Evolutionary conservation across 2,888 invertebrate genomes (phyloP).

Genomic region (Xylocampa areola): DNA sequence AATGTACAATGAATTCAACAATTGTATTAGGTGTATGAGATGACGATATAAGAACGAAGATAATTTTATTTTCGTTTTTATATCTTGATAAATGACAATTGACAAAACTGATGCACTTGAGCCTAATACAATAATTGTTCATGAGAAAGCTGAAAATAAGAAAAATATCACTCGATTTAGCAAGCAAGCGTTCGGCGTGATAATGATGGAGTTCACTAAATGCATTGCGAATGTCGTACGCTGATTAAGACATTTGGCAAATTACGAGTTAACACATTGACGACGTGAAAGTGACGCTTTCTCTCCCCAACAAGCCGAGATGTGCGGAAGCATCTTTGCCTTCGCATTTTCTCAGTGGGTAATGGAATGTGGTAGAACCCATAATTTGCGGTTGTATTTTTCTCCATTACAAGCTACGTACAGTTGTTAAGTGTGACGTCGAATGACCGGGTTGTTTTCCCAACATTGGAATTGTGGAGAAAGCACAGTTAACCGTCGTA

Average conservation of each 20-base stretch:
- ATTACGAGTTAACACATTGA: slow-evolving; percentile 54
- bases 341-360: slow-evolving; percentile 68
- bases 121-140: slow-evolving; percentile 64
- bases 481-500: slow-evolving; percentile 32
- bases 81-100: too few relatives aligned
- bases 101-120: slow-evolving; percentile 62
- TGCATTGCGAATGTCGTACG: slow-evolving; percentile 82
- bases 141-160: slow-evolving; percentile 76
- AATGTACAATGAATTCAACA: slow-evolving; percentile 46
- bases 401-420: slow-evolving; percentile 47
- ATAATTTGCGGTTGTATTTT: slow-evolving; percentile 78
- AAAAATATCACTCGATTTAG: slow-evolving; percentile 75
- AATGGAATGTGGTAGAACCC: slow-evolving; percentile 74
- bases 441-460: slow-evolving; percentile 37
- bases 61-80: too few relatives aligned
- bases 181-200: slow-evolving; percentile 84
- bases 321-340: slow-evolving; percentile 73
- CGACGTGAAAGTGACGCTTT: slow-evolving; percentile 80
- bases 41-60: slow-evolving; percentile 55
- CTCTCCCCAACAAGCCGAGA: slow-evolving; percentile 67
- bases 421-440: slow-evolving; percentile 35
- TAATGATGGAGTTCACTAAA: slow-evolving; percentile 69
- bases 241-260: slow-evolving; percentile 39
- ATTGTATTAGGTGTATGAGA: slow-evolving; percentile 42
- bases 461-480: slow-evolving; percentile 35